Percentiles rank a stretch among this genome's conserved stretches.
Evolutionary conservation across 2,888 invertebrate species (phyloP).

Genomic region (Ornithoptera alexandrae): DNA sequence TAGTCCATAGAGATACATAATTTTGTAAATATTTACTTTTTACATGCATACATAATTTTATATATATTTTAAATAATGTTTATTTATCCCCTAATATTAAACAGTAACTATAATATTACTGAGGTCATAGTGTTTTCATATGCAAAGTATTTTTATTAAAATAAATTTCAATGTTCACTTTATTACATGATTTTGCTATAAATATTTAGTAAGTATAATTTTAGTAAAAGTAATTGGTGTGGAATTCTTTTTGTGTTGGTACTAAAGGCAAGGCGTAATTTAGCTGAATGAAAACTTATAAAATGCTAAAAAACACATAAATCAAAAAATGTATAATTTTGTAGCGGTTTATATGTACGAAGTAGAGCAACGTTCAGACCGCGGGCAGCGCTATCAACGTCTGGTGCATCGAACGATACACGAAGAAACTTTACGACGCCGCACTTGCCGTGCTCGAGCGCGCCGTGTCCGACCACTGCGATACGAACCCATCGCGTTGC

Average conservation of each 20-base stretch:
- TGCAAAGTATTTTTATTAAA: too few species aligned
- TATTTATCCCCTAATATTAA: too few species aligned
- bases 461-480: constrained; percentile 65
- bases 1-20: too few species aligned
- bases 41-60: too few species aligned
- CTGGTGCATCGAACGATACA: constrained; percentile 80
- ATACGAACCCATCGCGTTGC: constrained; percentile 65
- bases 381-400: constrained; percentile 67
- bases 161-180: too few species aligned
- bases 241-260: background rate
- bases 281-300: background rate
- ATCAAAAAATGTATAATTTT: background rate
- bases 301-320: background rate
- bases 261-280: background rate
- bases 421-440: constrained; percentile 79
- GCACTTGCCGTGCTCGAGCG: constrained; percentile 73
- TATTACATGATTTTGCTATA: too few species aligned
- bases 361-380: constrained; percentile 65
- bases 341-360: constrained; percentile 6
- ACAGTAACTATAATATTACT: too few species aligned
- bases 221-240: too few species aligned
- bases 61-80: too few species aligned
- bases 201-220: too few species aligned
- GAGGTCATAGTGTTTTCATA: too few species aligned
- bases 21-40: too few species aligned